Evolutionary conservation across 2,888 invertebrate genomes (phyloP).

Genomic region (Eristalinus sepulchralis): DNA sequence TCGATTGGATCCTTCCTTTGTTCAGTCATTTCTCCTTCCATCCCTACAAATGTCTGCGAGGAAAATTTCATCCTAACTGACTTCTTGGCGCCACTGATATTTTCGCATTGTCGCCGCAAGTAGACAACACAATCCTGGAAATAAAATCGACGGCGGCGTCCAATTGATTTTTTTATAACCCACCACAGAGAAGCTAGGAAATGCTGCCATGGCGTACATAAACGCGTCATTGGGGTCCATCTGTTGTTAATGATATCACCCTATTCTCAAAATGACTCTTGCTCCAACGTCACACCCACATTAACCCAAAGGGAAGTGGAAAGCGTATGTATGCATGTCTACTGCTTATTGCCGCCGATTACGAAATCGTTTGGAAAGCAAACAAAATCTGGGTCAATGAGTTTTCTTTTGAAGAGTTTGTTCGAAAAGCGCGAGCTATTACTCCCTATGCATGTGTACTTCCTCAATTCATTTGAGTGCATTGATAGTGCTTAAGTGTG

Average conservation of each 20-base stretch:
- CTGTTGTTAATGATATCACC: slow-evolving; percentile 36
- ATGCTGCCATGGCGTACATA: not conserved
- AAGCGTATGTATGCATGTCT: slow-evolving; percentile 18
- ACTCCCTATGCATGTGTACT: slow-evolving; percentile 20
- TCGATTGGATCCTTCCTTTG: not conserved
- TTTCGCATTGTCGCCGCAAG: slow-evolving; percentile 38
- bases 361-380: not conserved
- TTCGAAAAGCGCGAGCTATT: slow-evolving; percentile 39
- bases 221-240: slow-evolving; percentile 13
- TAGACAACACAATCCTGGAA: slow-evolving; percentile 32
- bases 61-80: slow-evolving; percentile 14
- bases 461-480: slow-evolving; percentile 49
- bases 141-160: slow-evolving; percentile 3
- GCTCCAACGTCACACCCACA: slow-evolving; percentile 17
- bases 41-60: not conserved
- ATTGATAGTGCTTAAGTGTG: slow-evolving; percentile 19
- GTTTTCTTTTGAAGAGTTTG: slow-evolving; percentile 45
- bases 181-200: not conserved
- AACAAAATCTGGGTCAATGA: slow-evolving; percentile 65
- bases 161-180: slow-evolving; percentile 42
- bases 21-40: not conserved
- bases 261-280: slow-evolving; percentile 15
- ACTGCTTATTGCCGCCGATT: slow-evolving; percentile 21
- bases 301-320: slow-evolving; percentile 10
- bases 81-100: slow-evolving; percentile 55